Percentiles rank a stretch among this genome's conserved stretches.
Evolutionary conservation across 2,797 vertebrate genomes (phyloP).

Genomic region (Lagorchestes hirsutus): DNA sequence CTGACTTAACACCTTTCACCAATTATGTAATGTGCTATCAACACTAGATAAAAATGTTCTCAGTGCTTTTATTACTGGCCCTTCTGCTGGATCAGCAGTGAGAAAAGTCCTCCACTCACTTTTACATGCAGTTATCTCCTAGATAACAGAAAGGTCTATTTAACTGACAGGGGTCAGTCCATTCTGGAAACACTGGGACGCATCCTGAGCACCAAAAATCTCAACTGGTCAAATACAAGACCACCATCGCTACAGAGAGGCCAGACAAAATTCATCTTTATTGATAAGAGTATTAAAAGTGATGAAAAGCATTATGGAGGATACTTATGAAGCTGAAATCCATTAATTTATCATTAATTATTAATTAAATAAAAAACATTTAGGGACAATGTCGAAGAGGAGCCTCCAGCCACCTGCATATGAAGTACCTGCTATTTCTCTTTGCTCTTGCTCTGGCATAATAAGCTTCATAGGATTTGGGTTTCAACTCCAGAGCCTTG

Average conservation of each 20-base stretch:
- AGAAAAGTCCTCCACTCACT: not conserved
- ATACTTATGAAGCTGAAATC: not conserved
- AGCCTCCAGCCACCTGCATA: not conserved
- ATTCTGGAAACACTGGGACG: not conserved
- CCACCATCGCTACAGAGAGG: not conserved
- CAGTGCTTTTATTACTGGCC: not conserved
- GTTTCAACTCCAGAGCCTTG: slow-evolving; percentile 97
- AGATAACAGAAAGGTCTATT: not conserved
- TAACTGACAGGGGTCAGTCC: not conserved
- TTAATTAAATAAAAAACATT: no score
- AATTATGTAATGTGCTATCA: not conserved
- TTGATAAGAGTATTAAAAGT: not conserved
- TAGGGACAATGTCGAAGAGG: not conserved
- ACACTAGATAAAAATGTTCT: not conserved
- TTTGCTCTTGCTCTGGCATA: slow-evolving; percentile 98
- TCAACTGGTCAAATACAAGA: not conserved
- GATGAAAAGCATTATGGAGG: not conserved
- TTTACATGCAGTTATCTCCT: not conserved
- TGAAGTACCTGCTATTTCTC: slow-evolving; percentile 95
- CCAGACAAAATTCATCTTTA: not conserved
- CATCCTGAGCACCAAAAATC: not conserved
- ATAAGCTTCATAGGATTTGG: slow-evolving; percentile 97
- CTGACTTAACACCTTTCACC: not conserved
- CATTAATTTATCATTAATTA: not conserved
- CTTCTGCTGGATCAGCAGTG: not conserved